Percentiles rank a stretch among this genome's conserved stretches.
These are phyloP conservation scores for Prunella himalayana DNA, from an alignment of 2,113 vertebrate genomes.

Conservation along the genomic window DNA sequence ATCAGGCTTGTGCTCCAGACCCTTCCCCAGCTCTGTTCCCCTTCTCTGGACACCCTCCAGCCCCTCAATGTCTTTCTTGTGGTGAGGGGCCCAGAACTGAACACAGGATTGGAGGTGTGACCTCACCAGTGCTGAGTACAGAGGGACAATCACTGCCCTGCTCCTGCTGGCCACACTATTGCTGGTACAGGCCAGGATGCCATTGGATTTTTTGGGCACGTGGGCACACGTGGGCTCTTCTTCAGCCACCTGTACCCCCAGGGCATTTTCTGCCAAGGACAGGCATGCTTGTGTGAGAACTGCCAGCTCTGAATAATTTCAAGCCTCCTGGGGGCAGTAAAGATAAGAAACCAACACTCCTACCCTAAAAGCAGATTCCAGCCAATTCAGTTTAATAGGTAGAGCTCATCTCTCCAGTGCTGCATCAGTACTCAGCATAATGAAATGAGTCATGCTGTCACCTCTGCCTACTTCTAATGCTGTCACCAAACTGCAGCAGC, in stretches of 20 bases:
- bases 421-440: not conserved
- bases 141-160: not conserved
- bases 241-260: not conserved
- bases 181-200: not conserved
- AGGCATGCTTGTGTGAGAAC: not conserved
- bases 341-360: not conserved
- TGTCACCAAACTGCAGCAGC: not conserved
- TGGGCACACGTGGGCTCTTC: not conserved
- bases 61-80: not conserved
- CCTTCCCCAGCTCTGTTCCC: accelerated
- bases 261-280: not conserved
- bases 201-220: accelerated
- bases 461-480: not conserved
- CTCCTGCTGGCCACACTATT: not conserved
- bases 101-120: accelerated
- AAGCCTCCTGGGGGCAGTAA: not conserved
- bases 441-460: not conserved
- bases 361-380: not conserved
- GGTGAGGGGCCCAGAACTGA: accelerated
- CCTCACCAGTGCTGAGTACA: not conserved
- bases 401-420: not conserved
- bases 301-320: not conserved
- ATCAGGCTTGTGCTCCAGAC: not conserved
- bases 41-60: accelerated
- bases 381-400: not conserved